Conservation (phyloP, 2,888 invertebrate genomes). For the Drepanosiphum platanoidis region DNA sequence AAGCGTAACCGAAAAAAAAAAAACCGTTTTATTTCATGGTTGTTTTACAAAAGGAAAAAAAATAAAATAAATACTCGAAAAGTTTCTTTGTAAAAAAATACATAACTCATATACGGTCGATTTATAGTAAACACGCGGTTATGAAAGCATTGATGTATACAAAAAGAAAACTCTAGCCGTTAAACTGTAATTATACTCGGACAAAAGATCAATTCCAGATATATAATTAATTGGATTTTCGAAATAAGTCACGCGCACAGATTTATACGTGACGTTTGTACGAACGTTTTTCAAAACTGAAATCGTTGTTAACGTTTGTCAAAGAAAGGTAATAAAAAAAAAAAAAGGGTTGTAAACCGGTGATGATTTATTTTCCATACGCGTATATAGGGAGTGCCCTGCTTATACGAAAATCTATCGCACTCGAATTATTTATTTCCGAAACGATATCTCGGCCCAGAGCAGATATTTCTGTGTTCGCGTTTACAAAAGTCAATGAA, state of each 20-base stretch:
- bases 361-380: too few relatives aligned
- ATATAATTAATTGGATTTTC: neutral
- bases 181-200: neutral
- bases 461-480: too few relatives aligned
- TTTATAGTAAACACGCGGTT: neutral
- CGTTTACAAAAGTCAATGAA: too few relatives aligned
- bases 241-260: neutral
- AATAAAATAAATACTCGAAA: neutral
- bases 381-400: too few relatives aligned
- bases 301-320: neutral
- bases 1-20: neutral
- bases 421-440: neutral
- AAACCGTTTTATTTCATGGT: conserved; percentile 4
- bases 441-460: too few relatives aligned
- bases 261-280: neutral
- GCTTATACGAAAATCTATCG: too few relatives aligned
- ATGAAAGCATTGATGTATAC: neutral
- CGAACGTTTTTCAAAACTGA: too few relatives aligned
- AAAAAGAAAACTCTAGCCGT: neutral
- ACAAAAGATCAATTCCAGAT: neutral
- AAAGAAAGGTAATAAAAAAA: neutral
- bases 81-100: conserved; percentile 14
- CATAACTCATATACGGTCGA: neutral
- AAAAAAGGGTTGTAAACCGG: too few relatives aligned
- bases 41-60: neutral